Evolutionary conservation across 2,113 vertebrate species (phyloP).

Genomic region (Heterotis niloticus): DNA sequence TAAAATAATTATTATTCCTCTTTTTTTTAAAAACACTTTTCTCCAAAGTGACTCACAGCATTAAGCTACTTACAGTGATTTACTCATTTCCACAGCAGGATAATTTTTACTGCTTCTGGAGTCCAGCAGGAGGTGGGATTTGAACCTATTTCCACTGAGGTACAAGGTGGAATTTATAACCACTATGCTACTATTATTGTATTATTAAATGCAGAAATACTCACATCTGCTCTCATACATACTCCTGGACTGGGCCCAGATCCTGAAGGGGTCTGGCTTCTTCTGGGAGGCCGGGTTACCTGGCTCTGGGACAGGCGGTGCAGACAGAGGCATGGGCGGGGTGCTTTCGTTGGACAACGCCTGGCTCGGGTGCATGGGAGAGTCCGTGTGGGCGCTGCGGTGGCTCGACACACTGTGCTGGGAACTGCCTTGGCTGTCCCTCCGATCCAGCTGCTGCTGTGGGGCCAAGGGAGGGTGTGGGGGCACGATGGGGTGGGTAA

Average conservation of each 20-base stretch:
- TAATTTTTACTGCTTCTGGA: too few relatives aligned
- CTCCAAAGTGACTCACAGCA: too few relatives aligned
- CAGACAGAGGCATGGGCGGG: slow-evolving; percentile 53
- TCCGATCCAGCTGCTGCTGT: slow-evolving; percentile 92
- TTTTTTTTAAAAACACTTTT: too few relatives aligned
- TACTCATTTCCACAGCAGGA: too few relatives aligned
- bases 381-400: slow-evolving; percentile 82
- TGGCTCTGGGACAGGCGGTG: slow-evolving; percentile 63
- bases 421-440: slow-evolving; percentile 97
- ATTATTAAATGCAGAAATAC: slow-evolving; percentile 56
- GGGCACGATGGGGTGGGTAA: background rate
- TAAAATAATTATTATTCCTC: too few relatives aligned
- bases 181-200: too few relatives aligned
- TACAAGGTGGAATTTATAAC: too few relatives aligned
- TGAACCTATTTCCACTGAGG: slow-evolving; percentile 44
- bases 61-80: too few relatives aligned
- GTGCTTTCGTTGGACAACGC: slow-evolving; percentile 65
- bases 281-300: slow-evolving; percentile 83
- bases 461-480: background rate
- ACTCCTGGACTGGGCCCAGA: slow-evolving; percentile 99
- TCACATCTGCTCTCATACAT: slow-evolving; percentile 99
- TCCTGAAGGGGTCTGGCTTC: slow-evolving; percentile 98
- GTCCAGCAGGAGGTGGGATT: too few relatives aligned
- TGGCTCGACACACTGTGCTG: slow-evolving; percentile 94
- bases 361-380: slow-evolving; percentile 75